Evolutionary conservation across 2,888 invertebrate species (phyloP).

Genomic region (Orthonychiurus folsomi): DNA sequence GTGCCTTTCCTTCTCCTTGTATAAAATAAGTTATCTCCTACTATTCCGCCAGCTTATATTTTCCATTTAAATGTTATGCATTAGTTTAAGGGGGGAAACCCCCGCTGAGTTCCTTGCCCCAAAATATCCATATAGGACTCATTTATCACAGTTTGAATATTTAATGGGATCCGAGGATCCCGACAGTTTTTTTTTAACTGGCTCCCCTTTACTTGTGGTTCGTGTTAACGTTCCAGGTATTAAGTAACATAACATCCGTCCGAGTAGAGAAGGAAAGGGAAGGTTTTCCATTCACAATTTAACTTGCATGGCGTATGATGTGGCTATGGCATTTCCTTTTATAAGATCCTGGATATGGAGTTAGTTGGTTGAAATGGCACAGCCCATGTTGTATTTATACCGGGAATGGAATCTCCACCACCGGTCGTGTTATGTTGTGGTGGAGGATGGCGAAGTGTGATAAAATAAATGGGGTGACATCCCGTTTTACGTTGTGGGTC

Average conservation of each 20-base stretch:
- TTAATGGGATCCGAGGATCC: neutral
- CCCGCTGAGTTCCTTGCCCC: neutral
- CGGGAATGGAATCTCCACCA: too few relatives aligned
- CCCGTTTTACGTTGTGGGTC: too few relatives aligned
- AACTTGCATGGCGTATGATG: neutral
- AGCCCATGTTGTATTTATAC: too few relatives aligned
- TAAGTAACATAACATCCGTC: neutral
- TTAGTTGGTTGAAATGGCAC: too few relatives aligned
- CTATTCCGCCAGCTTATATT: neutral
- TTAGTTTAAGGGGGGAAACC: neutral
- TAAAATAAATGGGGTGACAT: conserved; percentile 1
- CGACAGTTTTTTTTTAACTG: conserved; percentile 1
- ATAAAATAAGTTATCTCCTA: conserved; percentile 1
- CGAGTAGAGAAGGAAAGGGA: neutral
- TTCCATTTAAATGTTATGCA: neutral
- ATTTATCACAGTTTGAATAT: neutral
- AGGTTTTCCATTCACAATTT: neutral
- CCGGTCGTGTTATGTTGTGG: too few relatives aligned
- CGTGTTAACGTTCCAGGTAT: neutral
- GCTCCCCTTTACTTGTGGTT: neutral
- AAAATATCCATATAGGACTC: neutral
- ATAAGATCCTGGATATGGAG: too few relatives aligned
- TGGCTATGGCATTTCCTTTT: neutral
- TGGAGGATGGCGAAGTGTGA: neutral
- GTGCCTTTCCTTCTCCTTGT: too few relatives aligned